Evolutionary conservation across 2,113 vertebrate species (phyloP).

Genomic region (Hippocampus mohnikei): DNA sequence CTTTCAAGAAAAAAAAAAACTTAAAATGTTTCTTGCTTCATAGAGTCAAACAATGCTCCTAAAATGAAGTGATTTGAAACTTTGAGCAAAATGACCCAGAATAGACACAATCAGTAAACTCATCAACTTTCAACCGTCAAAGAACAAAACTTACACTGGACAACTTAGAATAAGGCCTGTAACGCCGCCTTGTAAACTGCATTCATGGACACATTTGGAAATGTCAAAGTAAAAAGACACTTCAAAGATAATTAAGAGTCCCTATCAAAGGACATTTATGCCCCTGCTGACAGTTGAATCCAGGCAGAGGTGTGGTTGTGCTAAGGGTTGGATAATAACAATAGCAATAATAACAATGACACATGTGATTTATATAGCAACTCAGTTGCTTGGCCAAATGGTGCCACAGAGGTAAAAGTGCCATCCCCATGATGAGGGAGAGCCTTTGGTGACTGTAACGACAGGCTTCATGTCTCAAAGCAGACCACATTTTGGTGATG

Average conservation of each 20-base stretch:
- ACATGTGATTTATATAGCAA: too few relatives aligned
- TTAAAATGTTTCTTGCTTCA: neutral
- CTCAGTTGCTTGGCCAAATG: constrained; percentile 26
- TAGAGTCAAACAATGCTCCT: neutral
- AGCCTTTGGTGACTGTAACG: constrained; percentile 68
- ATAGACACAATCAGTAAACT: constrained; percentile 28
- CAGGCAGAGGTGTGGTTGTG: constrained; percentile 25
- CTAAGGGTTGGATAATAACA: constrained; percentile 2
- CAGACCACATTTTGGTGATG: constrained; percentile 59
- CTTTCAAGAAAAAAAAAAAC: too few relatives aligned
- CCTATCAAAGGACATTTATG: constrained; percentile 24
- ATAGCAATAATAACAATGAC: too few relatives aligned
- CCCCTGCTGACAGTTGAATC: constrained; percentile 17
- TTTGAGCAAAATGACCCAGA: neutral
- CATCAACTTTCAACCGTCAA: constrained; percentile 18
- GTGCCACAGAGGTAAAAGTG: constrained; percentile 46
- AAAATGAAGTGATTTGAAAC: neutral
- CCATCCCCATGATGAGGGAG: constrained; percentile 48
- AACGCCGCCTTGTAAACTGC: neutral
- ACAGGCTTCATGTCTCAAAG: constrained; percentile 65
- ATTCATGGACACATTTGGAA: neutral
- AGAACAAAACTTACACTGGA: constrained; percentile 45
- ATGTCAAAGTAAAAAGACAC: constrained; percentile 1
- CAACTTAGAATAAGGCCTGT: constrained; percentile 20
- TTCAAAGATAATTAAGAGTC: neutral